Evolutionary conservation across 92 coral and sea anemone species (phyloP).

Genomic region (Galaxea fascicularis): DNA sequence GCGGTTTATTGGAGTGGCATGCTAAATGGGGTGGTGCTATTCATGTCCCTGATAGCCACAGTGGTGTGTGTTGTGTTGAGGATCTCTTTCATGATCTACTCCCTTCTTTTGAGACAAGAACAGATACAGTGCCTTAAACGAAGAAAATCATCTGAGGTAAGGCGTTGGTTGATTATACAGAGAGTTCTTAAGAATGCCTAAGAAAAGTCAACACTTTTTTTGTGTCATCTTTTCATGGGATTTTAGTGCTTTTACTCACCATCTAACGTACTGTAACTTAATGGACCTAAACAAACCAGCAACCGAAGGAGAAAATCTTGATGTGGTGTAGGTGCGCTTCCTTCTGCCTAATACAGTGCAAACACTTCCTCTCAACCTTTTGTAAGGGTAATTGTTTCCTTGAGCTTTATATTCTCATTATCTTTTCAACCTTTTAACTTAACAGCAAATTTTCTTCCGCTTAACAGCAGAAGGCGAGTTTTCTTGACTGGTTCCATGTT

Average conservation of each 20-base stretch:
- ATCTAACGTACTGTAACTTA: too few species aligned
- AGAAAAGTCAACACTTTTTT: neutral
- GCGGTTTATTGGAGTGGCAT: slow-evolving; percentile 50
- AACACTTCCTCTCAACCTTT: too few species aligned
- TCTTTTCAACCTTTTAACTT: neutral
- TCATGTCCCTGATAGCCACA: slow-evolving; percentile 50
- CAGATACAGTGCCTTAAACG: slow-evolving; percentile 15
- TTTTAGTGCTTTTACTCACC: too few species aligned
- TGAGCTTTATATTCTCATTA: neutral
- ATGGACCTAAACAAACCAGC: too few species aligned
- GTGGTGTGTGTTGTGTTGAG: slow-evolving; percentile 44
- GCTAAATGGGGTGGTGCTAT: slow-evolving; percentile 22
- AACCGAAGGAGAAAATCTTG: too few species aligned
- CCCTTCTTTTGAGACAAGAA: slow-evolving; percentile 1
- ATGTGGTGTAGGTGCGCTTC: too few species aligned
- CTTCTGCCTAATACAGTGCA: too few species aligned
- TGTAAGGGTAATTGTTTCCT: neutral
- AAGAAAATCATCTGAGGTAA: slow-evolving; percentile 23
- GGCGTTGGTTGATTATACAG: neutral
- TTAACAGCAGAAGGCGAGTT: neutral
- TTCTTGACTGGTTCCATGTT: neutral
- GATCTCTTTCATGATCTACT: slow-evolving; percentile 37
- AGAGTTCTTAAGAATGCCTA: neutral
- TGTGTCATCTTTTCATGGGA: too few species aligned
- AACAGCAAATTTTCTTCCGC: neutral